phyloP scores from a whole-genome alignment of 2,113 vertebrate genomes.

The Euleptes europaea region DNA sequence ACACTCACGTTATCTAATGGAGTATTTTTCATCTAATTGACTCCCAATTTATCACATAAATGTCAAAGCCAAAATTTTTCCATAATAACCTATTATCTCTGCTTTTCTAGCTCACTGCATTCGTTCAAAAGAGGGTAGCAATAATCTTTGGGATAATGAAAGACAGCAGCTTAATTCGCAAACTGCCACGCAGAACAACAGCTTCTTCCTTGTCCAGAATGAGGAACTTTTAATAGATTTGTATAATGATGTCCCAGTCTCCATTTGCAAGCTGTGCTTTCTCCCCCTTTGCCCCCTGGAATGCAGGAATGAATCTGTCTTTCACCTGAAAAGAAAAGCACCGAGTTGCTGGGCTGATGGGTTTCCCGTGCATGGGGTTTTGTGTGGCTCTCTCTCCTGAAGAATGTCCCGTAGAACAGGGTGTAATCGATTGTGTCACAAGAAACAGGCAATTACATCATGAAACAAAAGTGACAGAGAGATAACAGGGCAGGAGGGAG shows the following conservation, averaged over 20 bases:
- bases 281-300: neutral
- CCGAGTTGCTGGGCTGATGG: conserved; percentile 32
- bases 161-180: conserved; percentile 66
- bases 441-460: conserved; percentile 33
- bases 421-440: neutral
- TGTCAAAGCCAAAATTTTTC: conserved; percentile 77
- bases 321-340: conserved; percentile 4
- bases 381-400: conserved; percentile 30
- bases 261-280: conserved; percentile 4
- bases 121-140: conserved; percentile 63
- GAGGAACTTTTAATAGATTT: conserved; percentile 58
- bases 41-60: conserved; percentile 79
- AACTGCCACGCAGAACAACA: conserved; percentile 48
- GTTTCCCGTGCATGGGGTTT: conserved; percentile 30
- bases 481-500: conserved; percentile 8
- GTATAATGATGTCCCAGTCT: conserved; percentile 48
- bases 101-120: conserved; percentile 74
- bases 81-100: conserved; percentile 79
- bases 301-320: conserved; percentile 4
- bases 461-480: conserved; percentile 19
- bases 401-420: neutral
- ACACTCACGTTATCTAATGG: conserved; percentile 76
- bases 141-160: conserved; percentile 68
- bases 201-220: conserved; percentile 51
- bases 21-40: conserved; percentile 82